Evolutionary conservation across 2,113 vertebrate genomes (phyloP), one percentile per base, ranked within the genome.

Genomic region (Rhynchopsitta pachyrhyncha): DNA sequence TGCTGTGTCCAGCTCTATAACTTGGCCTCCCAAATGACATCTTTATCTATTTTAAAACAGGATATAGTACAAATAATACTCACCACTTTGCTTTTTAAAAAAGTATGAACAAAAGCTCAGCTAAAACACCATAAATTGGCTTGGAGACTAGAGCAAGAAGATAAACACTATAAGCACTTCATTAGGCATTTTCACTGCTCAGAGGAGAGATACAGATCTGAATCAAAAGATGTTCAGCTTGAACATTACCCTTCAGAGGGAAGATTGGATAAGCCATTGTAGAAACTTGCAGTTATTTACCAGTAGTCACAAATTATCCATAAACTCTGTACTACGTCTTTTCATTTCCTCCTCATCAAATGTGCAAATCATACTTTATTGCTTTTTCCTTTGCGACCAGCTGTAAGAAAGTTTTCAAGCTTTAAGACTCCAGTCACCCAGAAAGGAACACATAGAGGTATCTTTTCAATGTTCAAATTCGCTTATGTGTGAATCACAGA

Each of bases 341-440:
- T 83, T 69, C n/a, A 63, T 94, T 96, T 95, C 62, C 73, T 95
- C 47, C 42, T 67, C 75, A 84, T 81, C 70, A 81, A 69, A 83
- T 16, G 11, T 24, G 15, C 22, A 94, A 70, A 82, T 64, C 6
- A 17, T 57, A 25, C 77, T 93, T 96, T 52, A 81, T 19, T 14
- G 28, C 17, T 29, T 15, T 18, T 18, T 11, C 90, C 80, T 85
- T 41, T 64, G 59, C 31, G 37, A 92, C 28, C 28, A 33, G 11
- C 35, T 94, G 87, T 31, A 87, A 55, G 62, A n/a, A 73, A 42
- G 13, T 5, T 82, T 78, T 93, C 66, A 62, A 92, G 50, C 35
- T 86, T 75, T 60, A 89, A 55, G n/a, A 23, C 17, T 83, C 37
- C 60, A 70, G 31, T 86, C 17, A 33, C 22, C 41, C 41, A 35